phyloP scores from a whole-genome alignment of 2,797 vertebrate species.

The Premnoplex brunnescens region DNA sequence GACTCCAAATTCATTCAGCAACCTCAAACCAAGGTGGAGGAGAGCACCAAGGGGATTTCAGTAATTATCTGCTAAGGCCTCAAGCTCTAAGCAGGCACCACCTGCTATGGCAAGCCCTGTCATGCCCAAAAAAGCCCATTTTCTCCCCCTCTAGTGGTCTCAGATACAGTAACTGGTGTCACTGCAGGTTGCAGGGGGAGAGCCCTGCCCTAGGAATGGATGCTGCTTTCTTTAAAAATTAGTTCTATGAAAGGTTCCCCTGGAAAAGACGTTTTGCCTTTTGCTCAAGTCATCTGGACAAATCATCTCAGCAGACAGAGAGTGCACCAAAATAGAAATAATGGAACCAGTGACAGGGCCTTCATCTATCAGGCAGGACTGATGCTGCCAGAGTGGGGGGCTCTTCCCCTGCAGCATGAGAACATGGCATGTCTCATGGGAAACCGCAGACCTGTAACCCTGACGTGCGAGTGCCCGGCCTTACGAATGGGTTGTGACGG shows the following conservation, averaged over 20 bases:
- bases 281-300: not conserved
- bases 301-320: not conserved
- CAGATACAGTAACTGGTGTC: not conserved
- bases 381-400: rapidly evolving
- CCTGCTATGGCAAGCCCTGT: not conserved
- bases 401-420: slow-evolving; percentile 4
- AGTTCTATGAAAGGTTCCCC: not conserved
- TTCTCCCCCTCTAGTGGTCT: not conserved
- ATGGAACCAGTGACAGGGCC: not conserved
- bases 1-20: not conserved
- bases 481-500: not conserved
- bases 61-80: not conserved
- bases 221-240: not conserved
- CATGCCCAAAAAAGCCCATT: not conserved
- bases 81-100: not conserved
- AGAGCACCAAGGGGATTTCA: not conserved
- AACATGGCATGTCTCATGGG: slow-evolving; percentile 1
- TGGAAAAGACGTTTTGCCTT: not conserved
- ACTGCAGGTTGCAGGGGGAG: rapidly evolving
- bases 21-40: not conserved
- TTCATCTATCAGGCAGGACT: not conserved
- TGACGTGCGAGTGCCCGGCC: not conserved
- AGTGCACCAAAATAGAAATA: not conserved
- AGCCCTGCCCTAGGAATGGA: not conserved
- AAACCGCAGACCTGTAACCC: slow-evolving; percentile 62